Evolutionary conservation across 2,113 vertebrate genomes (phyloP), one percentile per base, ranked within the genome.

Genomic region (Fulmarus glacialis): DNA sequence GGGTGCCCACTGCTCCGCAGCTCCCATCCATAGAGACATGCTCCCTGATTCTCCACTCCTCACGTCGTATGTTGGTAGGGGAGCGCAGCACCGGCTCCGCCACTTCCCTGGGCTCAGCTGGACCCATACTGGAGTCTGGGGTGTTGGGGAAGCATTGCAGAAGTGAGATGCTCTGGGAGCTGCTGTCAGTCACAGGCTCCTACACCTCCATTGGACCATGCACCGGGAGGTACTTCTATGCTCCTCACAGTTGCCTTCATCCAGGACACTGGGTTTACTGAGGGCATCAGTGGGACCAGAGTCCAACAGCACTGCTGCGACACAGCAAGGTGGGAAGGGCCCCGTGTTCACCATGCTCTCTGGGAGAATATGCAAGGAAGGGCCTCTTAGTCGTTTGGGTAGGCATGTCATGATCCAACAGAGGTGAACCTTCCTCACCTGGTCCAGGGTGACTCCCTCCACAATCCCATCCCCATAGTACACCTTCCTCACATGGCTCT

Each of bases 331-430:
- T 40, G 23, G 27, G 50, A 42, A 47, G 38, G 47, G 12, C 8
- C n/a, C 8, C 0, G 0, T 38, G 45, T 87, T 87, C 34, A 62
- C 36, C 4, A 1, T 43, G n/a, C 15, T 78, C 0, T 82, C 26
- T 52, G 22, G 59, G 43, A 78, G 12, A 70, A 64, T n/a, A 42
- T 18, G 17, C n/a, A 73, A 23, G 12, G 38, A 67, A 62, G 32
- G 56, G 12, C 19, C 15, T 3, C 24, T 2, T 38, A 74, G 30
- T 68, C 63, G 16, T 56, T 84, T 63, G 73, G 34, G 21, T 40
- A 40, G 38, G 7, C 32, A 42, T 64, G 22, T 59, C 22, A 19
- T 24, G 21, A 21, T 71, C 52, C 42, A 53, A 12, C 32, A 63
- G 62, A 67, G 50, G 8, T 40, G 29, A 43, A 53, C 19, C 15